Base-by-base conservation (phyloP, 2,797 vertebrate species). In the Coregonus sp. region DNA sequence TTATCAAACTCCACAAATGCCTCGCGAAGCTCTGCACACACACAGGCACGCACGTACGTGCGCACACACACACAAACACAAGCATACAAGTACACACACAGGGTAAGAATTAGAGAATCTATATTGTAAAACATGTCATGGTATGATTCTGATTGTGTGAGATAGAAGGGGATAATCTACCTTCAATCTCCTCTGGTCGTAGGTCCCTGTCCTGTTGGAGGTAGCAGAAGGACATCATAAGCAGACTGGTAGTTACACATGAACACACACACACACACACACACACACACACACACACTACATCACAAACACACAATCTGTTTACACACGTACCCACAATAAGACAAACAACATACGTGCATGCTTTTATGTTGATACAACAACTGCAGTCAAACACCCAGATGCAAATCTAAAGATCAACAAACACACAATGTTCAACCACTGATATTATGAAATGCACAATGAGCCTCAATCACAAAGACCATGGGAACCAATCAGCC, bases 1-100 rank as follows among this genome's bases (percentile, higher is more conserved):
- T 93, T 94, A 81, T 98, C 98, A 20, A 99, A 99, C 85, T 98
- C 97, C 84, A 93, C 91, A 86, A 99, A 99, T 0, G 97, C 98
- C 25, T 95, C 94, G n/a, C 95, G 96, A 75, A 99, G 94, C 82
- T 99, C 98, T 99, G 92, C 3, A 66, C 25, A 74, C 77, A 78
- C 59, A 67, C 47, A 73, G 2, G 35, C 76, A 73, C 15, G 29
- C 52, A 20, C 50, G n/a, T 6, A 72, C 5, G 33, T 25, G 56
- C 51, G 33, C 63, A 74, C 33, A 65, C 29, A 77, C 16, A 66
- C 61, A 66, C 65, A 74, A 20, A 70, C 51, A 76, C 65, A 68
- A 33, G 63, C 67, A 50, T 33, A 20, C 7, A 70, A 35, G 37
- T 33, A 70, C 18, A 51, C 69, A 51, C 40, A 71, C 37, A 37